Evolutionary conservation across 1,140 invertebrate genomes (phyloP), one percentile per base, ranked within the genome.

Genomic region (Trichonephila inaurata): DNA sequence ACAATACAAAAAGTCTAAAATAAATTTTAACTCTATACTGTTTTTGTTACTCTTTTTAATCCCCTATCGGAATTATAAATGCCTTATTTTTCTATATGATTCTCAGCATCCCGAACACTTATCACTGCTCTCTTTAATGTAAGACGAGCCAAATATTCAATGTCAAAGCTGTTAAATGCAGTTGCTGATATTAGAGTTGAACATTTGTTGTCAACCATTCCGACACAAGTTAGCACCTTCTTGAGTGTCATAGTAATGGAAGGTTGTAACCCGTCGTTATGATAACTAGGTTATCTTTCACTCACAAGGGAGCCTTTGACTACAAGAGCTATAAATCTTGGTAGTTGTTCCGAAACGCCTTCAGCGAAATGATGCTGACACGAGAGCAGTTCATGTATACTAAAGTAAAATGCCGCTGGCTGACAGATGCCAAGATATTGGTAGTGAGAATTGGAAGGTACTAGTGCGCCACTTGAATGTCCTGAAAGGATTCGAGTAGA

Each of bases 161-260:
- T 40, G 72, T 77, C 66, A 69, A 66, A 24, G 66, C 66, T 69
- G 51, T 51, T 51, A 24, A 12, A 69, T 69, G 10, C 21, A 69
- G 14, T 40, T 14, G 28, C n/a, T 69, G 10, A 2, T 24, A 12
- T 40, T 28, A 28, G 14, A 40, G 33, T 1, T 0, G 72, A 6
- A 19, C 28, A 14, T 77, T 69, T 28, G n/a, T 44, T 87, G 82
- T 83, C 82, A 14, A 21, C 14, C n/a, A 18, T 12, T 87, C 60
- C 24, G 58, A 64, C 16, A 64, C 85, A 14, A 87, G n/a, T 87
- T 87, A 40, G 85, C 85, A 87, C 85, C 85, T 64, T 40, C 85
- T 87, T 21, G 85, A 87, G 60, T 87, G 85, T 64, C 85, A 87
- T 6, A 21, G 24, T 62, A 62, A 64, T 87, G 85, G 60, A 87